A percentile compares a stretch with the other conserved stretches of the same genome.
Conservation (phyloP, 2,888 invertebrate species). For the Caenorhabditis parvicauda region DNA sequence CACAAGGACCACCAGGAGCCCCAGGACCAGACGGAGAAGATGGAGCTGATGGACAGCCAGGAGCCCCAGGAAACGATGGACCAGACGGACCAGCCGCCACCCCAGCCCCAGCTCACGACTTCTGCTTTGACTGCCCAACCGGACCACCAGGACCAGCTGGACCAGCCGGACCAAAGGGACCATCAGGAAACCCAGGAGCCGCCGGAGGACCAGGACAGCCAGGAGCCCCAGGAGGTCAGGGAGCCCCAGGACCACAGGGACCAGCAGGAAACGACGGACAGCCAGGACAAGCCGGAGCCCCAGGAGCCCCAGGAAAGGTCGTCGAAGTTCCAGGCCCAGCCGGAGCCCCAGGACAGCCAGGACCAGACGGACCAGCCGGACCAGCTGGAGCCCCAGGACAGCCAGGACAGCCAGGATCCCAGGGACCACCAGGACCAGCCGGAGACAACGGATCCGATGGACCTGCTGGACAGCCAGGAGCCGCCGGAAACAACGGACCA, state of each 20-base stretch:
- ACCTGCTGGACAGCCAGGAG: conserved; percentile 43
- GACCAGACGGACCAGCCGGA: conserved; percentile 43
- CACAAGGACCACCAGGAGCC: conserved; percentile 40
- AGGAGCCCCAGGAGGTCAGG: conserved; percentile 40
- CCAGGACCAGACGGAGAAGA: conserved; percentile 41
- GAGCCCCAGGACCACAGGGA: conserved; percentile 47
- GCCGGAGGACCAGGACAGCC: conserved; percentile 39
- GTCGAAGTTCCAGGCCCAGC: conserved; percentile 40
- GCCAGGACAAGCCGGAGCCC: conserved; percentile 43
- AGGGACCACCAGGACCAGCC: conserved; percentile 45
- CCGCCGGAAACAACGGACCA: conserved; percentile 39
- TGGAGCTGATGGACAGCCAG: conserved; percentile 44
- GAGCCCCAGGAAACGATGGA: conserved; percentile 48
- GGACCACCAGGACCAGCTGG: conserved; percentile 49
- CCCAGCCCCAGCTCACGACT: conserved; percentile 42
- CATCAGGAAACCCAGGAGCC: conserved; percentile 44
- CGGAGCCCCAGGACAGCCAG: conserved; percentile 44
- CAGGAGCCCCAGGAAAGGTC: conserved; percentile 47
- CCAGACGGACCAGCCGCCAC: conserved; percentile 50
- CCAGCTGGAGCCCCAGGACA: conserved; percentile 46
- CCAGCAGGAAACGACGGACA: conserved; percentile 43
- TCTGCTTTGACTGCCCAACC: conserved; percentile 49
- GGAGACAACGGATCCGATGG: conserved; percentile 48
- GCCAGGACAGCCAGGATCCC: conserved; percentile 40
- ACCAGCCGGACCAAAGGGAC: conserved; percentile 48